Evolutionary conservation across 2,797 vertebrate genomes (phyloP).

Genomic region (Varecia variegata): DNA sequence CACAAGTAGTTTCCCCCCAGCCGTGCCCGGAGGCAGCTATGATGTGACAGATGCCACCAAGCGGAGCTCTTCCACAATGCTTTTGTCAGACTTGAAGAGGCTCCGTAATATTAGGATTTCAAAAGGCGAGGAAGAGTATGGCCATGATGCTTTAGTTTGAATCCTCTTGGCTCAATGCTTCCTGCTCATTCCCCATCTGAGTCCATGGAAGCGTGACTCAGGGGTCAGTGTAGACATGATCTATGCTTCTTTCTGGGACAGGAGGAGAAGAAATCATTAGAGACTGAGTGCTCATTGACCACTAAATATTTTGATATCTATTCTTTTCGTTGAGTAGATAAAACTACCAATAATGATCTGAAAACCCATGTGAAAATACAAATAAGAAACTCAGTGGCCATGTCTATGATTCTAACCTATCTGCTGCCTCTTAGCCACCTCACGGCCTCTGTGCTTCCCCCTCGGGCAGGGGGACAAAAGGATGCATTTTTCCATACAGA

Average conservation of each 20-base stretch:
- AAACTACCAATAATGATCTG: background rate
- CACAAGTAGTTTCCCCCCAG: rapidly evolving
- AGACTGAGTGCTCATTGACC: background rate
- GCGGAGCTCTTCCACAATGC: no score
- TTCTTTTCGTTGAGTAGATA: background rate
- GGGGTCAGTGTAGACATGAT: rapidly evolving
- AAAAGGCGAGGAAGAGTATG: rapidly evolving
- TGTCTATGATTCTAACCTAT: no score
- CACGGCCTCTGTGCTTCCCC: background rate
- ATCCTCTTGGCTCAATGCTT: no score
- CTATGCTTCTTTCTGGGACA: background rate
- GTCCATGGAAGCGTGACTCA: rapidly evolving
- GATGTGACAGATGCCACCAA: rapidly evolving
- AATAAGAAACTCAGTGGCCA: rapidly evolving
- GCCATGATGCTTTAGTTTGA: rapidly evolving
- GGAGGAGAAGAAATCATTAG: rapidly evolving
- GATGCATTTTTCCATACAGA: background rate
- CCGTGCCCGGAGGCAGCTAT: rapidly evolving
- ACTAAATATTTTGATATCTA: no score
- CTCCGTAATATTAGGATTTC: background rate
- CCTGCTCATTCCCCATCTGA: rapidly evolving
- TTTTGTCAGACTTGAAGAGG: background rate
- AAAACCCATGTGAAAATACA: background rate
- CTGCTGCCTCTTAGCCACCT: background rate
- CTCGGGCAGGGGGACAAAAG: background rate